These are phyloP conservation scores for Dorcus hopei DNA, from an alignment of 2,888 invertebrate species.

Conservation along the genomic window DNA sequence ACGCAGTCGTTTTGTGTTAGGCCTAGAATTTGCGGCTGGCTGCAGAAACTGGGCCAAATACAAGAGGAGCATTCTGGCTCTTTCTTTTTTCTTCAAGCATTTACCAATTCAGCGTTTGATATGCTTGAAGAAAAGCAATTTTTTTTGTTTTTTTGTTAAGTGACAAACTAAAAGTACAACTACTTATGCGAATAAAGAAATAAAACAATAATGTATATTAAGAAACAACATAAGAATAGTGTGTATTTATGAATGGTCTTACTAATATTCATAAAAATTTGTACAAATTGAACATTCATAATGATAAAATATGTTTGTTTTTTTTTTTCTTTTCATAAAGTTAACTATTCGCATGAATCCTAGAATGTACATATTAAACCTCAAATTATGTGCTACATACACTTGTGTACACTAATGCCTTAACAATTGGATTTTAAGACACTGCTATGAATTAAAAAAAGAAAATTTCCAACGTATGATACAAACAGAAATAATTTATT, in stretches of 20 bases:
- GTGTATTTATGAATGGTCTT: slow-evolving; percentile 7
- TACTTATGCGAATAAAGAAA: slow-evolving; percentile 11
- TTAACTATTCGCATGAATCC: slow-evolving; percentile 12
- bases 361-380: slow-evolving; percentile 14
- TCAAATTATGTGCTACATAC: slow-evolving; percentile 15
- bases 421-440: slow-evolving; percentile 12
- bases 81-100: too few relatives aligned
- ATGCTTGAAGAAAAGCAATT: background rate
- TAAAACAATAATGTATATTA: slow-evolving; percentile 9
- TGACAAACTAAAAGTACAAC: slow-evolving; percentile 14
- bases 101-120: too few relatives aligned
- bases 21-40: too few relatives aligned
- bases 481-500: slow-evolving; percentile 6
- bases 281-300: slow-evolving; percentile 17
- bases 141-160: slow-evolving; percentile 12
- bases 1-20: too few relatives aligned
- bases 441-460: slow-evolving; percentile 12
- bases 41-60: too few relatives aligned
- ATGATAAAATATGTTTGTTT: slow-evolving; percentile 13
- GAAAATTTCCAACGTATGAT: background rate
- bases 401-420: slow-evolving; percentile 8
- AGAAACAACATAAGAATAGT: slow-evolving; percentile 8
- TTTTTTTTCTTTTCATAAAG: slow-evolving; percentile 2
- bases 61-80: too few relatives aligned
- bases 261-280: slow-evolving; percentile 17